Base-by-base conservation (phyloP, 2,797 vertebrate species). In the Urocyon cinereoargenteus region DNA sequence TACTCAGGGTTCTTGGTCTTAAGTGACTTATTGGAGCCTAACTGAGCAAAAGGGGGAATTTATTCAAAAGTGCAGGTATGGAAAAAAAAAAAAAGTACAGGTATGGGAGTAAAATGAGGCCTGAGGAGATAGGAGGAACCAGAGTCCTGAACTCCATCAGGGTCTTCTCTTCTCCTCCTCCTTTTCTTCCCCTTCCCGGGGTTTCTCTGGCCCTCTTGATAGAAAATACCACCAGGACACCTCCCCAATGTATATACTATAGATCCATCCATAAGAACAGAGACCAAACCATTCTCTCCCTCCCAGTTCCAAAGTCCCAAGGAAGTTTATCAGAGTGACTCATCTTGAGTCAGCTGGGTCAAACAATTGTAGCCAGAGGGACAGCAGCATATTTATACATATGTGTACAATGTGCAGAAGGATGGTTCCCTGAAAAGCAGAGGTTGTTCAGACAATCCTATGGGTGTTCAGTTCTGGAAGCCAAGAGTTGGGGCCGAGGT, bases 31-130 rank as follows among this genome's bases (percentile, higher is more conserved):
- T n/a, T n/a, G 93, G 34, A 77, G 59, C 34, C 79, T 73, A 26
- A 22, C 36, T 45, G 68, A 95, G 57, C 59, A 88, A 93, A 95
- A 62, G 15, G 7, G 15, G 18, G 34, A 31, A 82, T 51, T 78
- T 89, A 94, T 93, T 96, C 70, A 84, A 84, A 92, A 49, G 21
- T 89, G 57, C 19, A 70, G 77, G 66, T 86, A 79, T 5, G 31
- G 55, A 7, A 45, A 45, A 45, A 45, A 45, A 45, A 45, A 45
- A 45, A 45, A 45, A 49, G 21, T 89, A 62, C 22, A 64, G 77
- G 66, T 86, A 79, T 5, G 31, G 55, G 26, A 93, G 49, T 16
- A 12, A n/a, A 95, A 62, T 21, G 15, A 22, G 49, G 61, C 79
- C 24, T 82, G 66, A 86, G 28, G 40, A 34, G 8, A 77, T n/a